Base-by-base conservation (phyloP, 2,113 vertebrate species). In the Tretioscincus oriximinensis region DNA sequence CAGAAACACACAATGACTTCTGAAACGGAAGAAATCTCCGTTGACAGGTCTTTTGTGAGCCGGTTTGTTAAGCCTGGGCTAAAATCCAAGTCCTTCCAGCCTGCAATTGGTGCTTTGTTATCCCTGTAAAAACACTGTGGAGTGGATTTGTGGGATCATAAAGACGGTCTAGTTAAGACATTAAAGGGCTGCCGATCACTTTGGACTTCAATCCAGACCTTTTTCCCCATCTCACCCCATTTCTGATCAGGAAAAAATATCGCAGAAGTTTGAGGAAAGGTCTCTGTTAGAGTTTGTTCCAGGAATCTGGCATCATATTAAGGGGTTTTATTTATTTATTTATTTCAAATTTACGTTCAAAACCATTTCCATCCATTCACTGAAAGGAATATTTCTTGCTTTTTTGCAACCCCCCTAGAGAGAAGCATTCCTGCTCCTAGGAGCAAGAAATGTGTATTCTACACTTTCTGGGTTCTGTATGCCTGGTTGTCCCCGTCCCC, bases 11-110 rank as follows among this genome's bases (percentile, higher is more conserved):
- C 35, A 21, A 21, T 28, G 9, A 21, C 76, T 4, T 61, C 31
- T 80, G 71, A 76, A 85, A 29, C 18, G 64, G 79, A 80, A 83
- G 60, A 83, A 81, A 86, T 83, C 49, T 45, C 51, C 74, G 60
- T 61, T 80, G 20, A 58, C 18, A 22, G 63, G 49, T 54, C 41
- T 49, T 0, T 0, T 63, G 58, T 82, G 74, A 83, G 78, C 70
- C 0, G 1, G 16, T 63, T 29, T 1, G 18, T 41, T 80, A 87
- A 61, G n/a, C 11, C 65, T 6, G 1, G 85, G 72, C 76, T 74
- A 16, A 58, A 58, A 31, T 65, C 69, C 75, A 68, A 21, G 31
- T 4, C 2, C 64, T 61, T 24, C 75, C 45, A 72, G 18, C 49
- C 65, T 72, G 24, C 45, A 68, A 70, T 71, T 88, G 86, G 82